Conservation (phyloP, 2,113 vertebrate species). For the Tachysurus vachellii region DNA sequence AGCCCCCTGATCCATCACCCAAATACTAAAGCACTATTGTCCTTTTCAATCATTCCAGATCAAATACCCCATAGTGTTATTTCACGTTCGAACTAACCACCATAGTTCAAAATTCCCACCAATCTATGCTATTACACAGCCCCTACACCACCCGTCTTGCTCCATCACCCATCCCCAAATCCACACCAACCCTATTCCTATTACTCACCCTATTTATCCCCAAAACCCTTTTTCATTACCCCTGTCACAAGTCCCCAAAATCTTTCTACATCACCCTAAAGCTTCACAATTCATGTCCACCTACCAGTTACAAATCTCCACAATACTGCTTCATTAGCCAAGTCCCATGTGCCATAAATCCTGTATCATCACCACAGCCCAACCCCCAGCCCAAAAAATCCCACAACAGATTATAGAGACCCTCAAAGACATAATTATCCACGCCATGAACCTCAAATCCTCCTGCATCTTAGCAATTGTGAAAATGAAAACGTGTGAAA, state of each 20-base stretch:
- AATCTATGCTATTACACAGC: not conserved
- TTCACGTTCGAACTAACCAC: not conserved
- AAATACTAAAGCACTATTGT: not conserved
- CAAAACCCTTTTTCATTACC: not conserved
- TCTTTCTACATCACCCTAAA: too few species aligned
- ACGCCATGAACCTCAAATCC: not conserved
- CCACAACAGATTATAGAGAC: not conserved
- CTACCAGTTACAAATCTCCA: not conserved
- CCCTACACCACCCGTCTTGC: not conserved
- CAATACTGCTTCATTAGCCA: slow-evolving; percentile 10
- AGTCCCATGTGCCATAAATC: not conserved
- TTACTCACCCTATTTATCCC: not conserved
- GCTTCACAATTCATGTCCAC: not conserved
- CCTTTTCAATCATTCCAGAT: not conserved
- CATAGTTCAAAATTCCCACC: not conserved
- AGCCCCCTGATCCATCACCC: not conserved
- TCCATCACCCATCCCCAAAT: not conserved
- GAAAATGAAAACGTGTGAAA: not conserved
- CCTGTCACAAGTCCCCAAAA: slow-evolving; percentile 2
- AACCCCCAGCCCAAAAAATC: not conserved
- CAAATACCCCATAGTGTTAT: not conserved
- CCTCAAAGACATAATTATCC: not conserved
- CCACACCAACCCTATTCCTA: not conserved
- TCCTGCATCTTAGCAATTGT: not conserved
- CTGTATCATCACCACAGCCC: not conserved